Conservation (phyloP, 2,888 invertebrate species). For the Apodemia mormo region DNA sequence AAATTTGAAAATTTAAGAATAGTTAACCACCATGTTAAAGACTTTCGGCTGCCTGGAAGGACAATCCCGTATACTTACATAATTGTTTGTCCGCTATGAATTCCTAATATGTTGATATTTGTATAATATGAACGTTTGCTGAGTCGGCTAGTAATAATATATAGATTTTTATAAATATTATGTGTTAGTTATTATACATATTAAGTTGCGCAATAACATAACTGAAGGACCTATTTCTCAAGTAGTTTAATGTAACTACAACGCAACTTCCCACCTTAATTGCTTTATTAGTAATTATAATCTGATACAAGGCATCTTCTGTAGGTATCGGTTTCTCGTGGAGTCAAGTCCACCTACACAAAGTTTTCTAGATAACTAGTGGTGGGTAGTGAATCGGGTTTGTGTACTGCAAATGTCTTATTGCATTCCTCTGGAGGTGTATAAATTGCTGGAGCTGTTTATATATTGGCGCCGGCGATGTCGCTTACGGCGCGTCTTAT, state of each 20-base stretch:
- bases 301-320: slow-evolving; percentile 37
- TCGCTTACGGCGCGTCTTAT: slow-evolving; percentile 16
- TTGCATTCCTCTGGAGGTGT: slow-evolving; percentile 38
- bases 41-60: too few relatives aligned
- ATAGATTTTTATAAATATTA: too few relatives aligned
- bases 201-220: neutral
- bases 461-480: slow-evolving; percentile 28
- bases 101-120: too few relatives aligned
- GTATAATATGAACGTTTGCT: too few relatives aligned
- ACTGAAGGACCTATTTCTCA: neutral
- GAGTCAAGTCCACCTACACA: slow-evolving; percentile 57
- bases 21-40: too few relatives aligned
- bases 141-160: too few relatives aligned
- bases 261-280: slow-evolving; percentile 17
- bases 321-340: slow-evolving; percentile 43
- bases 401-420: slow-evolving; percentile 31
- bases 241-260: slow-evolving; percentile 6
- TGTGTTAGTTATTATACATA: too few relatives aligned
- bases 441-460: slow-evolving; percentile 37
- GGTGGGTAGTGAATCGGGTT: slow-evolving; percentile 26
- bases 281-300: slow-evolving; percentile 20
- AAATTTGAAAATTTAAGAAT: too few relatives aligned
- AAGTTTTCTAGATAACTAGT: slow-evolving; percentile 33
- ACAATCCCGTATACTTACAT: too few relatives aligned
- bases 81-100: too few relatives aligned